These are phyloP conservation scores for Brachionus sp. DNA, from an alignment of 1,140 invertebrate species.

Conservation along the genomic window DNA sequence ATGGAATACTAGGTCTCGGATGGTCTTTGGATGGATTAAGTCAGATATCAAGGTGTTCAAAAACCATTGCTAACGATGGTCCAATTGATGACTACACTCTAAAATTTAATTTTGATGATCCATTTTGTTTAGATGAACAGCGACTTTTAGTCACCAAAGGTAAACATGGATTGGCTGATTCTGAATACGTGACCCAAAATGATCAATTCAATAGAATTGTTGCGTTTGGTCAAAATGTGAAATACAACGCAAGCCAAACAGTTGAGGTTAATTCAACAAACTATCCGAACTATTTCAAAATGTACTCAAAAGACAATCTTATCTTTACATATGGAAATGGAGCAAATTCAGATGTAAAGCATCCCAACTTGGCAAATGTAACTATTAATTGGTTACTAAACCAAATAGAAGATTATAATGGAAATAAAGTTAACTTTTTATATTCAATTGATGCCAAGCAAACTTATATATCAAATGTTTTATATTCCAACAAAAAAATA, in stretches of 20 bases:
- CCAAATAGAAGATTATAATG: conserved; percentile 16
- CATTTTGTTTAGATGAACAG: conserved; percentile 15
- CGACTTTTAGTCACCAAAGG: not conserved
- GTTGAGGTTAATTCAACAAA: not conserved
- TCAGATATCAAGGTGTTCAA: not conserved
- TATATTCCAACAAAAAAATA: not conserved
- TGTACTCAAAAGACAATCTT: conserved; percentile 4
- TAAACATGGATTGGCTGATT: not conserved
- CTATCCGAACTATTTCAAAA: not conserved
- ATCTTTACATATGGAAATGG: not conserved
- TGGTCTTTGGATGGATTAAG: not conserved
- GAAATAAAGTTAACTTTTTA: conserved; percentile 6
- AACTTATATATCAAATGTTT: not conserved
- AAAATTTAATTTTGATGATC: conserved; percentile 21
- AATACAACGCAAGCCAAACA: not conserved
- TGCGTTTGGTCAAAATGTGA: conserved; percentile 3
- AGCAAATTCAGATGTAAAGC: not conserved
- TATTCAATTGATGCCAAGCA: conserved; percentile 15
- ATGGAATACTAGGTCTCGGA: conserved; percentile 14
- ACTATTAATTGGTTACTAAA: conserved; percentile 17
- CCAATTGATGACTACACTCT: conserved; percentile 15
- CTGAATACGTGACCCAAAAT: conserved; percentile 14
- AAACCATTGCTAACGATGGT: conserved; percentile 10
- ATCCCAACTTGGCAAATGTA: not conserved
- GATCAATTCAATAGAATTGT: conserved; percentile 10